Evolutionary conservation across 1,140 invertebrate species (phyloP).

Genomic region (Penaeus indicus): DNA sequence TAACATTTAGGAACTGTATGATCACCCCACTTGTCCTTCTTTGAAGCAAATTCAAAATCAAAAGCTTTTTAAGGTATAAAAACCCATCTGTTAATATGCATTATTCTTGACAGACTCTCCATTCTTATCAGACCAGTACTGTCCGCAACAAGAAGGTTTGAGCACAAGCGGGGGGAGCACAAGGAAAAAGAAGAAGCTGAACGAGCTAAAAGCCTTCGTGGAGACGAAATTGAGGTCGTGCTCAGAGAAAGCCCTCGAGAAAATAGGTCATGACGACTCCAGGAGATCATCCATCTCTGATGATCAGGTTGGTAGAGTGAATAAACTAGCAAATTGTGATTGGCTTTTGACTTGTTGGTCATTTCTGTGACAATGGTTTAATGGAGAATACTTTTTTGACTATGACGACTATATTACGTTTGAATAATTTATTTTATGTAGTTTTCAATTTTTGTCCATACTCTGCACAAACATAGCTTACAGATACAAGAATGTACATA

Average conservation of each 20-base stretch:
- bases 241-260: slow-evolving; percentile 90
- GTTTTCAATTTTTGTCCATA: background rate
- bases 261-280: slow-evolving; percentile 79
- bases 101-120: slow-evolving; percentile 44
- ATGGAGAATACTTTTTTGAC: no score
- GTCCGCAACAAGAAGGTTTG: slow-evolving; percentile 34
- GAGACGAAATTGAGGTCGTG: slow-evolving; percentile 91
- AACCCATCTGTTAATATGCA: background rate
- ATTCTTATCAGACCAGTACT: slow-evolving; percentile 47
- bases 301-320: slow-evolving; percentile 55
- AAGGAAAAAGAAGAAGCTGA: slow-evolving; percentile 84
- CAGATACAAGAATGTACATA: background rate
- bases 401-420: no score
- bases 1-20: no score
- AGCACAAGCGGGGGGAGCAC: slow-evolving; percentile 59
- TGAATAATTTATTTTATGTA: background rate
- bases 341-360: no score
- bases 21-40: no score
- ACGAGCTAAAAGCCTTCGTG: slow-evolving; percentile 88
- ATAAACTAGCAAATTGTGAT: background rate
- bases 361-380: no score
- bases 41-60: no score
- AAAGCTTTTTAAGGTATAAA: no score
- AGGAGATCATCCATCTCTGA: slow-evolving; percentile 66
- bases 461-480: background rate